Percentiles rank a stretch among this genome's conserved stretches.
Conservation (phyloP, 2,113 vertebrate genomes). For the Holacanthus passer region DNA sequence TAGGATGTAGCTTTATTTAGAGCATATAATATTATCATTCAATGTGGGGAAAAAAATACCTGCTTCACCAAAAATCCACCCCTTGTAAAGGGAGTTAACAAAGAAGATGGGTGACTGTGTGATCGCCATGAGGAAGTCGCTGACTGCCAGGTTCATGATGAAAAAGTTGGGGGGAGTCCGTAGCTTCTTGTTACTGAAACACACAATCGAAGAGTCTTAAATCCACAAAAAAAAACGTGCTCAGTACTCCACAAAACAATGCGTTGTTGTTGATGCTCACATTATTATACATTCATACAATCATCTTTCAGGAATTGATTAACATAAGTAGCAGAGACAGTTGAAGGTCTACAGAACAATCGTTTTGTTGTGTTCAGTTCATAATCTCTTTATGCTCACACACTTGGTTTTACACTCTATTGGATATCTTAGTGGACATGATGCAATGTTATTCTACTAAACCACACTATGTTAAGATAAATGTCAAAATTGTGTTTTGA, state of each 20-base stretch:
- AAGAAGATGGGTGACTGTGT: constrained; percentile 95
- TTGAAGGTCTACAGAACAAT: not conserved
- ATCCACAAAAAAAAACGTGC: not conserved
- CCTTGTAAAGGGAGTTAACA: constrained; percentile 90
- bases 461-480: too few relatives aligned
- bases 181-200: constrained; percentile 90
- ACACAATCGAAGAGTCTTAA: constrained; percentile 7
- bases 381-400: not conserved
- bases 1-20: not conserved
- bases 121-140: constrained; percentile 94
- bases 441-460: not conserved
- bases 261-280: not conserved
- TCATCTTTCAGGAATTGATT: not conserved
- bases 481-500: too few relatives aligned
- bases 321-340: not conserved
- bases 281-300: not conserved
- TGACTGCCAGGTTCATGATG: constrained; percentile 92
- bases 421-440: not conserved
- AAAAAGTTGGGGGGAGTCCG: constrained; percentile 90
- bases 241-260: not conserved
- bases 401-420: not conserved
- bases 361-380: not conserved
- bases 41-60: constrained; percentile 79
- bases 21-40: not conserved
- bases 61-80: constrained; percentile 93